Conservation (phyloP, 2,888 invertebrate species). For the Tetragonisca angustula region DNA sequence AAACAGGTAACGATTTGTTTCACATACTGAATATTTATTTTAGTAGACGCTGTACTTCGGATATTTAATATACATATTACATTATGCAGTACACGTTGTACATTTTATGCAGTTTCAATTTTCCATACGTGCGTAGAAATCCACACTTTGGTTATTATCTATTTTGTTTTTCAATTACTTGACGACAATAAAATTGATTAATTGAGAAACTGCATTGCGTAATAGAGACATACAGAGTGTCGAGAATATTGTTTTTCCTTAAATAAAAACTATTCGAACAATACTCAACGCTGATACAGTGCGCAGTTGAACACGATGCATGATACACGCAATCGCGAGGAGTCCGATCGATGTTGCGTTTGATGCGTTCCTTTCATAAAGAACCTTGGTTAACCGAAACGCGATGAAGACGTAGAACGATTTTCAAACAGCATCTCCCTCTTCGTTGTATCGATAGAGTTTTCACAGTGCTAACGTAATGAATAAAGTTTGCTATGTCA, state of each 20-base stretch:
- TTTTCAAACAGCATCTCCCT: background rate
- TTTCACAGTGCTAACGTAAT: background rate
- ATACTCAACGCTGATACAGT: background rate
- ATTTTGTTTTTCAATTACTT: background rate
- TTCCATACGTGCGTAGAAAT: no score
- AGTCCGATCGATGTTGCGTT: conserved; percentile 18
- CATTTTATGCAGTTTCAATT: background rate
- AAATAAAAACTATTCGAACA: background rate
- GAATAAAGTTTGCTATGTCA: background rate
- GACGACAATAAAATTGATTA: background rate
- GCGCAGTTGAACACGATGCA: conserved; percentile 21
- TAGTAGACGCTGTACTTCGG: background rate
- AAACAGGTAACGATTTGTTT: background rate
- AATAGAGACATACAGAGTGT: background rate
- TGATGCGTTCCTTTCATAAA: conserved; percentile 22
- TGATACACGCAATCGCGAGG: conserved; percentile 11
- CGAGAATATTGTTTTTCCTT: background rate
- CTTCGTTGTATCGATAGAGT: background rate
- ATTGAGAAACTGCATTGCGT: background rate
- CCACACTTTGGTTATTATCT: no score
- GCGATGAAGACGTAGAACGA: background rate
- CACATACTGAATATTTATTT: background rate
- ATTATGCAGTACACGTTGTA: no score
- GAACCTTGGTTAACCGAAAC: conserved; percentile 5
- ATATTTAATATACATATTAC: background rate